Evolutionary conservation across 2,888 invertebrate species (phyloP), one percentile per base, ranked within the genome.

Genomic region (Folsomia candida): DNA sequence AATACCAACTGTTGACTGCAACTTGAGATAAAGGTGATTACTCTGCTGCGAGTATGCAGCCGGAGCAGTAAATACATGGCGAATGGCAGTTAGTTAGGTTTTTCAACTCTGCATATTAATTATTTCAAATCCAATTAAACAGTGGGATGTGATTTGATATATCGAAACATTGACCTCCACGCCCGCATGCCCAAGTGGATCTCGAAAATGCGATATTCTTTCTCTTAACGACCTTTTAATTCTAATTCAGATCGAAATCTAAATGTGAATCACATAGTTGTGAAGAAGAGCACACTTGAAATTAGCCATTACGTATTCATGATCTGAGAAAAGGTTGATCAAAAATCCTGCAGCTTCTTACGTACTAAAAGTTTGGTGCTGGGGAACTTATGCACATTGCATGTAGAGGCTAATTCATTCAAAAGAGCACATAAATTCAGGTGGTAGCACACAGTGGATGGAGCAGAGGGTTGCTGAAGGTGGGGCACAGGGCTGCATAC

Each of bases 401-500:
- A n/a, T n/a, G n/a, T n/a, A 14, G 37, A 37, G 37, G 37, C 14
- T 37, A 37, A 37, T 37, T 37, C 37, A 37, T 37, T 37, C 37
- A 4, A 14, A 37, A 37, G 37, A 37, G 37, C 4, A 37, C 37
- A 37, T 37, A 37, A 37, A 37, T 37, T 37, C 37, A 37, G 6
- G 37, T 37, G 37, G 37, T 37, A 14, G 37, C 14, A 37, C n/a
- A n/a, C n/a, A n/a, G n/a, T n/a, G n/a, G 37, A 14, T 37, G 37
- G 54, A 20, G 54, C 54, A 54, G 11, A 28, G 61, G 26, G 29
- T 28, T 26, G 61, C 27, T n/a, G n/a, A n/a, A 37, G 37, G 37
- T 37, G 37, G 54, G 54, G 54, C 54, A 54, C 54, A 28, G 61
- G 26, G 29, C 22, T 26, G 61, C 27, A 61, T 61, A 28, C 61